Conservation (phyloP, 2,797 vertebrate genomes). For the Martes flavigula region DNA sequence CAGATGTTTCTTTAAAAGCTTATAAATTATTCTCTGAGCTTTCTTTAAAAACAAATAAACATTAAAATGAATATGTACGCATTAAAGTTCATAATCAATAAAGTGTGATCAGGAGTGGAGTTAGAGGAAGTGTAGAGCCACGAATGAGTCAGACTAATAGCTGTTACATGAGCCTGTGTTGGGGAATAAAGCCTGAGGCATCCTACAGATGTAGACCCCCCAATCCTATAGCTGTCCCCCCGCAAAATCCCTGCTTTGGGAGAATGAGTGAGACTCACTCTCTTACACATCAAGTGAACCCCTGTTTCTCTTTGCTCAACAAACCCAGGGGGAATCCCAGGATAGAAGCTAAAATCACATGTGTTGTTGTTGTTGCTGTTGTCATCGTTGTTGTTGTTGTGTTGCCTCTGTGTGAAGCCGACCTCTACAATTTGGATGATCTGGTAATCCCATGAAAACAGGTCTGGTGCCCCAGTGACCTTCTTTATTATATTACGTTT, state of each 20-base stretch:
- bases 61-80: conserved; percentile 79
- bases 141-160: conserved; percentile 62
- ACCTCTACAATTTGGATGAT: background rate
- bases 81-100: conserved; percentile 77
- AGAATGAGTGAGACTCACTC: accelerated
- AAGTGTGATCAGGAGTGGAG: conserved; percentile 54
- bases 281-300: conserved; percentile 62
- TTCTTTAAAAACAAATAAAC: conserved; percentile 64
- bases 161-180: conserved; percentile 46
- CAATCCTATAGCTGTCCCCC: background rate
- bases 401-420: background rate
- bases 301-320: conserved; percentile 51
- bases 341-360: background rate
- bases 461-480: background rate
- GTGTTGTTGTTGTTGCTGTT: background rate
- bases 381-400: background rate
- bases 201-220: conserved; percentile 44
- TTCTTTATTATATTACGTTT: background rate
- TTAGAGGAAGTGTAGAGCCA: conserved; percentile 65
- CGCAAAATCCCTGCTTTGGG: background rate
- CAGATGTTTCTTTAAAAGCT: conserved; percentile 62
- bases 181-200: conserved; percentile 38
- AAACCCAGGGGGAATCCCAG: conserved; percentile 38
- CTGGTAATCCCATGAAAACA: background rate
- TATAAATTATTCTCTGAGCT: conserved; percentile 82